A percentile compares a stretch with the other conserved stretches of the same genome.
Conservation (phyloP, 92 coral and sea anemone genomes). For the Epizoanthus stellaris region DNA sequence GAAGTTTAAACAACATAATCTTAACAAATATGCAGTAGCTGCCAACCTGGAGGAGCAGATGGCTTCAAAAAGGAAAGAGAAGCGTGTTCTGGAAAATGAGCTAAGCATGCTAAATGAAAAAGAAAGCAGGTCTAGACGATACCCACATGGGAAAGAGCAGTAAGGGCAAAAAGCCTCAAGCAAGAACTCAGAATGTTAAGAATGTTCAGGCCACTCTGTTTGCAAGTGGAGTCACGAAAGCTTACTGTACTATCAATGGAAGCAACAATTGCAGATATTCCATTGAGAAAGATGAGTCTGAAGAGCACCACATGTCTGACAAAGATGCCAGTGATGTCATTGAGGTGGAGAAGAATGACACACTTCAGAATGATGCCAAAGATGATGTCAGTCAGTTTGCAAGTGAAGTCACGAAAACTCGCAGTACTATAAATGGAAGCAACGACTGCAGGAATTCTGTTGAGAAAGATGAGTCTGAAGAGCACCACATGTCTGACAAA, state of each 20-base stretch:
- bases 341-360: conserved; percentile 15
- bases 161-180: conserved; percentile 23
- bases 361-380: background rate
- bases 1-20: conserved; percentile 36
- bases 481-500: background rate
- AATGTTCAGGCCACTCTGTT: conserved; percentile 8
- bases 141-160: conserved; percentile 37
- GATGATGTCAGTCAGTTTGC: conserved; percentile 22
- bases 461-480: conserved; percentile 6
- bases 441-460: background rate
- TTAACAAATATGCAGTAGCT: conserved; percentile 53
- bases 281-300: conserved; percentile 3
- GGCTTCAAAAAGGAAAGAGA: conserved; percentile 40
- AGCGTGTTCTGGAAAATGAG: conserved; percentile 48
- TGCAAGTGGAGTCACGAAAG: conserved; percentile 40
- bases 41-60: conserved; percentile 48
- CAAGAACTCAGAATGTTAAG: conserved; percentile 26
- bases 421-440: background rate
- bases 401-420: conserved; percentile 37
- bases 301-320: background rate
- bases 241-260: background rate
- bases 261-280: background rate
- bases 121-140: conserved; percentile 34
- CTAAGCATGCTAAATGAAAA: conserved; percentile 40
- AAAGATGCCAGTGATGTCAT: background rate